Conservation (phyloP, 2,888 invertebrate genomes). For the Napeogenes sylphis region DNA sequence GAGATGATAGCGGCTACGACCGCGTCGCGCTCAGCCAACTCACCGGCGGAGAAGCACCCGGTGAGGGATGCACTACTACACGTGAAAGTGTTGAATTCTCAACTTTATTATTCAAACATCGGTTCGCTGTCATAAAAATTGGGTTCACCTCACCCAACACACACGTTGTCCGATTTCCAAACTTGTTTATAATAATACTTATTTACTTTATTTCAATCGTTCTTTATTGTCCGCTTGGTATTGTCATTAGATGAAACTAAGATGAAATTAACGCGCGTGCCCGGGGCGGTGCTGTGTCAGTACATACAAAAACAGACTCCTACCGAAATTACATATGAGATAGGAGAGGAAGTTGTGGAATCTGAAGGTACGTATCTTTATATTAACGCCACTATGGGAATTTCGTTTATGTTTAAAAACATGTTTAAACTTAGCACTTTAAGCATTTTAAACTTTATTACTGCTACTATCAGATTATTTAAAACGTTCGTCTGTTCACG, state of each 20-base stretch:
- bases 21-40: conserved; percentile 63
- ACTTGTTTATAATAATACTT: too few relatives aligned
- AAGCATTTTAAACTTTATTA: too few relatives aligned
- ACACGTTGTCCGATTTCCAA: too few relatives aligned
- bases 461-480: too few relatives aligned
- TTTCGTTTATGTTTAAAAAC: too few relatives aligned
- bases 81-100: neutral
- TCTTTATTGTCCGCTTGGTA: neutral
- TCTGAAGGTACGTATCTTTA: conserved; percentile 27
- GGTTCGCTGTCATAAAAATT: too few relatives aligned
- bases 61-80: conserved; percentile 34
- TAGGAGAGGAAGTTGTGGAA: conserved; percentile 60
- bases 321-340: conserved; percentile 50
- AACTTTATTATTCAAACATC: too few relatives aligned
- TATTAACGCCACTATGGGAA: neutral
- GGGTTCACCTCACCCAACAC: too few relatives aligned
- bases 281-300: conserved; percentile 55
- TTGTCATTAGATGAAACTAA: conserved; percentile 51
- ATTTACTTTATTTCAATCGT: too few relatives aligned
- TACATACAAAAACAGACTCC: conserved; percentile 48
- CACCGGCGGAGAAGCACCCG: conserved; percentile 56
- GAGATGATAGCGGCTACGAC: conserved; percentile 59
- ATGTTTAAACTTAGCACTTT: too few relatives aligned
- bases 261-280: conserved; percentile 56
- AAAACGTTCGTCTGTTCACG: too few relatives aligned